A percentile compares a stretch with the other conserved stretches of the same genome.
These are phyloP conservation scores for Cyclina sinensis DNA, from an alignment of 1,140 invertebrate genomes.

Conservation along the genomic window DNA sequence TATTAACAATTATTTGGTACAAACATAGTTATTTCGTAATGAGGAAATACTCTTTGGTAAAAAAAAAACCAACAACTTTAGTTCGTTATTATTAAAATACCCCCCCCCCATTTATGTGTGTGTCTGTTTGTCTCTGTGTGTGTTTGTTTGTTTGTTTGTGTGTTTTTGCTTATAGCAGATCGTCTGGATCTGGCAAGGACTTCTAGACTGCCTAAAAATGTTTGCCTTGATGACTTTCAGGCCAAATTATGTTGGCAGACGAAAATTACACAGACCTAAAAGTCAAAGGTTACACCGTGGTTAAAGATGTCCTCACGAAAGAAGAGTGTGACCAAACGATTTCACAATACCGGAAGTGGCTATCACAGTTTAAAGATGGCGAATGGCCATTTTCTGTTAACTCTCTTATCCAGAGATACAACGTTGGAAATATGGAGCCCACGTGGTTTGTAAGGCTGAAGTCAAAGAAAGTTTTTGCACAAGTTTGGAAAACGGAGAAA, in stretches of 20 bases:
- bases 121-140: too few relatives aligned
- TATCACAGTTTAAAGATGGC: constrained; percentile 66
- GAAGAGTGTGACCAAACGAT: constrained; percentile 70
- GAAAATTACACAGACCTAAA: constrained; percentile 44
- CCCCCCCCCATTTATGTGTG: too few relatives aligned
- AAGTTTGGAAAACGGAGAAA: constrained; percentile 74
- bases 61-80: too few relatives aligned
- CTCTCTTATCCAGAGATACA: constrained; percentile 70
- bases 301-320: constrained; percentile 37
- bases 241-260: constrained; percentile 30
- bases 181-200: too few relatives aligned
- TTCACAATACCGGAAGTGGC: constrained; percentile 60
- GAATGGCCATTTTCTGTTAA: constrained; percentile 46
- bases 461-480: constrained; percentile 71
- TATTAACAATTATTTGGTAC: too few relatives aligned
- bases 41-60: too few relatives aligned
- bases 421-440: constrained; percentile 67
- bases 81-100: too few relatives aligned
- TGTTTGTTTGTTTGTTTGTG: too few relatives aligned
- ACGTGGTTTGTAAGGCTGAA: constrained; percentile 68
- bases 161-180: too few relatives aligned
- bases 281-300: constrained; percentile 67
- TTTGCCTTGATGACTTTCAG: too few relatives aligned
- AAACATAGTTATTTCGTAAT: too few relatives aligned
- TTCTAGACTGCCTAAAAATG: too few relatives aligned